Base-by-base conservation (phyloP, 2,113 vertebrate species). In the Salvator merianae region DNA sequence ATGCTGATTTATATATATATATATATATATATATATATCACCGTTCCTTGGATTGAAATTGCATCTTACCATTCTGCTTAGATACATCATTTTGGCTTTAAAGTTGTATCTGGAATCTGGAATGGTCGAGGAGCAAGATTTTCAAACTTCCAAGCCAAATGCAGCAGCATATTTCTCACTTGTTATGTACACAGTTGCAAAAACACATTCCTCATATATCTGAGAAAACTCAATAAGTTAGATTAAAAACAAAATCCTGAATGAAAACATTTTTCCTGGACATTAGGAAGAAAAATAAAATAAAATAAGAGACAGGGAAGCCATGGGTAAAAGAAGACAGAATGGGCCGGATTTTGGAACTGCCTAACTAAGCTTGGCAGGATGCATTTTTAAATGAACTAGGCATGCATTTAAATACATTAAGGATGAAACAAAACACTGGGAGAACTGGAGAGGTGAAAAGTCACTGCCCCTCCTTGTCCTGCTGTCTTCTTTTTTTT, bases 371-470 rank as follows among this genome's bases (percentile, higher is more conserved):
- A 62, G 53, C 79, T 72, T 68, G 53, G 40, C 71, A 77, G 83
- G 85, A 89, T 79, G 2, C 62, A 1, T 50, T 89, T 87, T 85
- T 92, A 91, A 93, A 92, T 92, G 88, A 92, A 90, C 38, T 30
- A 91, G 83, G 91, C 86, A 87, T 90, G 92, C 83, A 95, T 93
- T 95, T 93, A 93, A 94, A 95, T 94, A 87, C 13, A 87, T 91
- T 88, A 91, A 91, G 82, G 86, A 79, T 86, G 87, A 90, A 91
- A 92, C 91, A 94, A 93, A 94, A 92, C 88, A 84, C 0, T 1
- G 84, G 79, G 89, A 87, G 88, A 90, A 88, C 71, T n/a, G 0
- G 88, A 62, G 87, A 81, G 90, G 93, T 93, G 92, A 94, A 89
- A 91, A 92, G 93, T 90, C 92, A 87, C 38, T 59, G 92, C 92